A percentile compares a stretch with the other conserved stretches of the same genome.
phyloP scores from a whole-genome alignment of 2,888 invertebrate genomes.

The Leucozona laternaria region DNA sequence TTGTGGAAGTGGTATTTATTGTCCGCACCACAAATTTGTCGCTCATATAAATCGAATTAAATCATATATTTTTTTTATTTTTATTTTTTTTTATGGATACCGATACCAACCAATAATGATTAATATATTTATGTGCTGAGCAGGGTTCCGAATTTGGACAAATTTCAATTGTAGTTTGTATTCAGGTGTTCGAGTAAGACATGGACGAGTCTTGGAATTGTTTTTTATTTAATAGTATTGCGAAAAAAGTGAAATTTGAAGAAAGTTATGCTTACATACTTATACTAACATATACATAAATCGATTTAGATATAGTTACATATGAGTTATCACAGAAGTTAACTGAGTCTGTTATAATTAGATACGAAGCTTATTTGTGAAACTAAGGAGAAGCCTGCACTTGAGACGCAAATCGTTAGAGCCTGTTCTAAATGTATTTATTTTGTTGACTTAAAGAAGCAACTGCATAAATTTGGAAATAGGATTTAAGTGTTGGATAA shows the following conservation, averaged over 20 bases:
- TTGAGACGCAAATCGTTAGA: too few relatives aligned
- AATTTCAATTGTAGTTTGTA: slow-evolving; percentile 53
- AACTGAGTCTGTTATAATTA: neutral
- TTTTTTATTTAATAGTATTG: neutral
- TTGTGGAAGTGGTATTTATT: neutral
- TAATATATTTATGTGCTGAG: neutral
- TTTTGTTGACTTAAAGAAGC: too few relatives aligned
- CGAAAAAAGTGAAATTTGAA: slow-evolving; percentile 24
- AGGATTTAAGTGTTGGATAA: too few relatives aligned
- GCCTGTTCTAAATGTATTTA: too few relatives aligned
- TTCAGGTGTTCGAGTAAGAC: slow-evolving; percentile 52
- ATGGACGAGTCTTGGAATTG: neutral
- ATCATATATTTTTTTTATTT: neutral
- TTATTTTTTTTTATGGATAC: neutral
- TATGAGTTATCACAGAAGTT: neutral
- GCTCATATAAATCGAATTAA: slow-evolving; percentile 59
- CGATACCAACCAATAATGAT: neutral
- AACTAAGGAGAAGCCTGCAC: too few relatives aligned
- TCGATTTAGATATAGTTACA: neutral
- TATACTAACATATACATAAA: too few relatives aligned
- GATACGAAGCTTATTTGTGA: too few relatives aligned
- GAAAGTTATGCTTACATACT: slow-evolving; percentile 5
- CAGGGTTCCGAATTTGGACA: slow-evolving; percentile 42
- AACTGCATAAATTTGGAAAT: too few relatives aligned
- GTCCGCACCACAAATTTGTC: slow-evolving; percentile 34